Evolutionary conservation across 2,888 invertebrate genomes (phyloP), one percentile per base, ranked within the genome.

Genomic region (Tipula vernalis): DNA sequence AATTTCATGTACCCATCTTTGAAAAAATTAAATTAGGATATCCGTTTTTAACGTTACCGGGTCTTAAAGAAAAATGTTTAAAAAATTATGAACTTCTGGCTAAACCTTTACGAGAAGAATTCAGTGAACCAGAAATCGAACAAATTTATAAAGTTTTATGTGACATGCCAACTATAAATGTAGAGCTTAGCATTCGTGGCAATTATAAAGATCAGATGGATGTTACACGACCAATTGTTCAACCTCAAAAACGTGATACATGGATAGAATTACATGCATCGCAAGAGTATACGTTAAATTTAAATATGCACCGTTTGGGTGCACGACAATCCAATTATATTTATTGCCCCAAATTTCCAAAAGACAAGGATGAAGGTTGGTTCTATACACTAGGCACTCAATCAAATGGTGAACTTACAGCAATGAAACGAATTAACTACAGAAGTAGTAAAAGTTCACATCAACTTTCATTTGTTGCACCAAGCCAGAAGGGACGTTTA

Each of bases 291-390:
- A 95, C 95, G 0, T 90, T 96, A 13, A 90, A 93, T 13, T 91
- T 96, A 2, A 93, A 92, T 42, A 91, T 93, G 89, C 91, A 91
- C 47, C 93, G 94, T 51, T 93, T 93, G 89, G 93, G 93, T 85
- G 91, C 92, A 47, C 92, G 93, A 86, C 91, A 92, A 0, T 93
- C 92, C 89, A 93, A 93, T 89, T 95, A 95, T 18, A 96, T 96
- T n/a, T 92, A 95, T 88, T 95, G 97, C 87, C 96, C 97, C 0
- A 94, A 95, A 88, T 99, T 98, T 92, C 95, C 97, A 1, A 98
- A 98, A 91, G 95, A 95, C 51, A 99, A 99, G 92, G 97, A 97
- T 90, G 99, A 99, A 91, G 97, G 98, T 87, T 99, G 99, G 99
- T 96, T 99, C 91, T 90, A 98, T 1, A 94, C 98, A 0, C 92